Percentiles rank a stretch among this genome's conserved stretches.
Conservation (phyloP, 2,113 vertebrate genomes). For the Macquaria ambigua region DNA sequence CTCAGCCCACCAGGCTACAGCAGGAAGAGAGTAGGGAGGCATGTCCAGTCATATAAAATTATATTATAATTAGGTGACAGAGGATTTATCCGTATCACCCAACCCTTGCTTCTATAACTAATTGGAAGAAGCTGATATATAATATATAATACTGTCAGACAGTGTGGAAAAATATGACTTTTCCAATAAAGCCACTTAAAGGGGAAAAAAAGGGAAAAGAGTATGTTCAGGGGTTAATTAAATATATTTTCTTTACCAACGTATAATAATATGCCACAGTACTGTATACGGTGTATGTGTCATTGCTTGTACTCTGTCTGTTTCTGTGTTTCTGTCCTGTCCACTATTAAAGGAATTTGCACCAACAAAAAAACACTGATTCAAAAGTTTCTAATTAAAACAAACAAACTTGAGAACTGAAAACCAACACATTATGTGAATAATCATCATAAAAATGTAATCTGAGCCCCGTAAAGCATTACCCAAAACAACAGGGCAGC, state of each 20-base stretch:
- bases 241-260: background rate
- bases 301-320: background rate
- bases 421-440: background rate
- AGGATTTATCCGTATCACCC: background rate
- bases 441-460: background rate
- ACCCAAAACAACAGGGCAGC: background rate
- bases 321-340: background rate
- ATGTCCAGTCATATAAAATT: background rate
- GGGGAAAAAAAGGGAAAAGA: no score
- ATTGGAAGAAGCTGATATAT: background rate
- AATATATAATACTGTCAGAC: background rate
- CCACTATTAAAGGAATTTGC: background rate
- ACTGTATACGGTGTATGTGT: background rate
- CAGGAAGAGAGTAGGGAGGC: background rate
- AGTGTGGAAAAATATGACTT: background rate
- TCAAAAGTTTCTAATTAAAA: background rate
- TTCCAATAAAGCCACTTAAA: no score
- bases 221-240: no score
- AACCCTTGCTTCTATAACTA: background rate
- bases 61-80: background rate
- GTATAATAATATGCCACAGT: background rate
- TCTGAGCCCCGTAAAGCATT: background rate
- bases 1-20: background rate
- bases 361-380: background rate
- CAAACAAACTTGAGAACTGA: background rate